A percentile compares a stretch with the other conserved stretches of the same genome.
Evolutionary conservation across 2,113 vertebrate genomes (phyloP).

Genomic region (Oryzias curvinotus): DNA sequence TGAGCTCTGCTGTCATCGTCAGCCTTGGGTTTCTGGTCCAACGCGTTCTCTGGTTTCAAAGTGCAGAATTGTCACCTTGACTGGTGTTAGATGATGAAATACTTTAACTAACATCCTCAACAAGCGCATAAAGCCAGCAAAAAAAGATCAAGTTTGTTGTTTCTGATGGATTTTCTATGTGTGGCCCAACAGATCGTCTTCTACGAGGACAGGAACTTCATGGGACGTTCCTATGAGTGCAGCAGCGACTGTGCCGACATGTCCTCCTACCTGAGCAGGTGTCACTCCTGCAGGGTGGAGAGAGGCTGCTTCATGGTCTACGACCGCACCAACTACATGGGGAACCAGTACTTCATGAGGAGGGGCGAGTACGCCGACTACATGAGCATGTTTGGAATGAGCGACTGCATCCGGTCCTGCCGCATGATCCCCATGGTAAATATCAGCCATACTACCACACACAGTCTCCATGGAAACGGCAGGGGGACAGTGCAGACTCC

Average conservation of each 20-base stretch:
- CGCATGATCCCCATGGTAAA: background rate
- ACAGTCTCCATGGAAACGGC: slow-evolving; percentile 32
- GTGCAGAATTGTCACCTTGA: too few relatives aligned
- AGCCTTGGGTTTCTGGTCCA: too few relatives aligned
- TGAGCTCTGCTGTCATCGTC: too few relatives aligned
- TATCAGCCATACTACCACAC: slow-evolving; percentile 19
- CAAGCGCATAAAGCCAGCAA: too few relatives aligned
- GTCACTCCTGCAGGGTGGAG: slow-evolving; percentile 51
- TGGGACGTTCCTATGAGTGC: slow-evolving; percentile 41
- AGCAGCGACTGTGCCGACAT: slow-evolving; percentile 39
- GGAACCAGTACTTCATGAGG: slow-evolving; percentile 50
- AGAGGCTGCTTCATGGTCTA: slow-evolving; percentile 53
- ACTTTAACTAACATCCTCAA: too few relatives aligned
- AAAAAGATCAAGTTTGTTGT: too few relatives aligned
- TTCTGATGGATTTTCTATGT: too few relatives aligned
- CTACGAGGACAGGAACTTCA: slow-evolving; percentile 13
- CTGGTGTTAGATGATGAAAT: too few relatives aligned
- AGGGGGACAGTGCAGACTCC: background rate
- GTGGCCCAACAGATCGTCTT: slow-evolving; percentile 29
- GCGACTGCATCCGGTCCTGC: too few relatives aligned
- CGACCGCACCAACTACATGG: slow-evolving; percentile 45
- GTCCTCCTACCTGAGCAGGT: slow-evolving; percentile 45
- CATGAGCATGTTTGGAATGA: slow-evolving; percentile 30
- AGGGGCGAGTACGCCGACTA: slow-evolving; percentile 36
- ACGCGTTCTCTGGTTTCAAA: too few relatives aligned